A percentile compares a stretch with the other conserved stretches of the same genome.
phyloP scores from a whole-genome alignment of 2,797 vertebrate species.

The Paratrypauchen microcephalus region DNA sequence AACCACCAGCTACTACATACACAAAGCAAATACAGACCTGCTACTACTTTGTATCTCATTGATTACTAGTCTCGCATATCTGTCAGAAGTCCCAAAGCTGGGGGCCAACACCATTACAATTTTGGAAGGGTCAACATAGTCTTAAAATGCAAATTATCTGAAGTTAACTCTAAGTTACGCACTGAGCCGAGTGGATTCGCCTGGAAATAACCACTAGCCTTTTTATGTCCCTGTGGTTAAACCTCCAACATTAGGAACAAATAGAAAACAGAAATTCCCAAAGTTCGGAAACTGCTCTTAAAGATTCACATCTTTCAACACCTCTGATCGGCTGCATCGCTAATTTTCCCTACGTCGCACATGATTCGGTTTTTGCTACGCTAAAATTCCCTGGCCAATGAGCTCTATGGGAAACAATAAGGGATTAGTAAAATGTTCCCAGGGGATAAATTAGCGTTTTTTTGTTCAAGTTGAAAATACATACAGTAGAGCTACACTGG shows the following conservation, averaged over 20 bases:
- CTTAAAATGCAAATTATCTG: slow-evolving; percentile 17
- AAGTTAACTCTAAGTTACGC: slow-evolving; percentile 31
- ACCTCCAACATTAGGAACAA: slow-evolving; percentile 46
- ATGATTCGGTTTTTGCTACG: slow-evolving; percentile 66
- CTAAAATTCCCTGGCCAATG: slow-evolving; percentile 64
- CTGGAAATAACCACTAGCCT: slow-evolving; percentile 35
- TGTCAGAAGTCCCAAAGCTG: slow-evolving; percentile 17
- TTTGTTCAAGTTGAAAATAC: not conserved
- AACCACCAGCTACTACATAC: not conserved
- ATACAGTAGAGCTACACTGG: not conserved
- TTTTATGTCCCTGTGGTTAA: slow-evolving; percentile 48
- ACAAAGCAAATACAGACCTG: slow-evolving; percentile 15
- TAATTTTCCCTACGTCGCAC: slow-evolving; percentile 69
- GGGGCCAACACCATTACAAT: slow-evolving; percentile 5
- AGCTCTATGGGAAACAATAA: slow-evolving; percentile 64
- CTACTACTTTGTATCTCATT: not conserved
- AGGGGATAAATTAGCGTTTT: slow-evolving; percentile 29
- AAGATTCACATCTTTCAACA: slow-evolving; percentile 65
- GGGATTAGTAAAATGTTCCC: slow-evolving; percentile 47
- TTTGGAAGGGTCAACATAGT: not conserved
- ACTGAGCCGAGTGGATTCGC: slow-evolving; percentile 37
- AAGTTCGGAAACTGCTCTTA: slow-evolving; percentile 55
- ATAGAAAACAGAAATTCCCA: slow-evolving; percentile 19
- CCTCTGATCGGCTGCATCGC: slow-evolving; percentile 60
- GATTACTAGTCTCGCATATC: not conserved